Evolutionary conservation across 2,888 invertebrate species (phyloP), one percentile per base, ranked within the genome.

Genomic region (Octodonta nipae): DNA sequence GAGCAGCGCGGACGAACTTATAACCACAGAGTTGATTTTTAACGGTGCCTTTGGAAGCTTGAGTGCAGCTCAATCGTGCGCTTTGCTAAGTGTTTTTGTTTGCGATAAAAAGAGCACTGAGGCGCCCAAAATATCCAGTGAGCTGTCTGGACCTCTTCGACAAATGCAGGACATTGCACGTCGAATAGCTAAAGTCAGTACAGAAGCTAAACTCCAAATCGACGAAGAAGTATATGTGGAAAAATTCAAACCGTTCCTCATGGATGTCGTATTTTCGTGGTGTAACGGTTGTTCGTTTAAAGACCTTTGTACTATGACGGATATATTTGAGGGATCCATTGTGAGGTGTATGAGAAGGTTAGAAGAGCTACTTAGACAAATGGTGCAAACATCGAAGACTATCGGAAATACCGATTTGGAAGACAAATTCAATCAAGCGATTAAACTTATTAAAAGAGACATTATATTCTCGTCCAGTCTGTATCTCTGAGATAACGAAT

Each of bases 401-500:
- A 95, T 96, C 45, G 96, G 95, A 10, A 95, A 93, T 60, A 81
- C 84, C 1, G 92, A 92, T 47, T 67, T 96, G 42, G 95, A 96
- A 66, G 84, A 84, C 51, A 96, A 95, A 65, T 96, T 96, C 64
- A 80, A 84, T 44, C 86, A 88, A 55, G 86, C 87, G 36, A 84
- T 93, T 44, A 83, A 82, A 52, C 63, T 86, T 41, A 75, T 98
- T 36, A 99, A 98, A 63, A 73, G 98, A 44, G 98, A 98, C 61
- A 99, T 99, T 56, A 88, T 98, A n/a, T 99, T 99, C 65, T 98
- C 98, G 13, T 95, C 96, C 35, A 95, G 93, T 62, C 73, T 98
- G 32, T 98, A 98, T 64, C 68, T 92, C 47, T 89, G 22, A 22
- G 22, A n/a, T n/a, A n/a, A n/a, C n/a, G n/a, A n/a, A n/a, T n/a